A percentile compares a stretch with the other conserved stretches of the same genome.
phyloP scores from a whole-genome alignment of 2,888 invertebrate genomes.

The Meliscaeva auricollis region DNA sequence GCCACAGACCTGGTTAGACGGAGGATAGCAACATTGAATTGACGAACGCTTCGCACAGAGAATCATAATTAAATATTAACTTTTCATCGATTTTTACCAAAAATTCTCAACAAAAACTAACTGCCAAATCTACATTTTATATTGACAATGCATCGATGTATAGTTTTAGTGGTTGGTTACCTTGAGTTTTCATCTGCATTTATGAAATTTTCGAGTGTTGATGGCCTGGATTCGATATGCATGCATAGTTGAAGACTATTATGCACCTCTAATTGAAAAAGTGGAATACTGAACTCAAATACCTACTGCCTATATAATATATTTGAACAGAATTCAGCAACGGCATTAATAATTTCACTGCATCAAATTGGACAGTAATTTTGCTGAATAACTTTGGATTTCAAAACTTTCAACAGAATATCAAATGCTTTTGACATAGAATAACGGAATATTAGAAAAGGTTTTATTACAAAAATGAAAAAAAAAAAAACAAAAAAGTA shows the following conservation, averaged over 20 bases:
- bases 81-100: slow-evolving; percentile 61
- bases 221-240: background rate
- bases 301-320: too few relatives aligned
- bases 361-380: slow-evolving; percentile 56
- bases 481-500: too few relatives aligned
- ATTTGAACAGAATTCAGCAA: too few relatives aligned
- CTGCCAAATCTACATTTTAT: slow-evolving; percentile 20
- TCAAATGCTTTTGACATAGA: slow-evolving; percentile 56
- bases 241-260: slow-evolving; percentile 54
- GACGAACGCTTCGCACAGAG: slow-evolving; percentile 15
- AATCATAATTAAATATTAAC: slow-evolving; percentile 70
- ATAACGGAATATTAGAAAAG: slow-evolving; percentile 14
- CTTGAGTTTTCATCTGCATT: slow-evolving; percentile 25
- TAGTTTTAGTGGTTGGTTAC: slow-evolving; percentile 15
- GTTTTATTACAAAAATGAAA: background rate
- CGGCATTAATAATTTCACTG: slow-evolving; percentile 62
- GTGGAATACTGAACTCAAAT: background rate
- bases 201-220: slow-evolving; percentile 13
- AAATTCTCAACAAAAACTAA: slow-evolving; percentile 42
- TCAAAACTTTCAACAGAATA: slow-evolving; percentile 24
- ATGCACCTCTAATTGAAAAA: slow-evolving; percentile 62
- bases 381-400: slow-evolving; percentile 49
- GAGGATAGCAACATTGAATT: slow-evolving; percentile 11
- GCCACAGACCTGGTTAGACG: slow-evolving; percentile 24
- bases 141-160: background rate